These are phyloP conservation scores for Archips crataeganus DNA, from an alignment of 2,888 invertebrate genomes.

Conservation along the genomic window DNA sequence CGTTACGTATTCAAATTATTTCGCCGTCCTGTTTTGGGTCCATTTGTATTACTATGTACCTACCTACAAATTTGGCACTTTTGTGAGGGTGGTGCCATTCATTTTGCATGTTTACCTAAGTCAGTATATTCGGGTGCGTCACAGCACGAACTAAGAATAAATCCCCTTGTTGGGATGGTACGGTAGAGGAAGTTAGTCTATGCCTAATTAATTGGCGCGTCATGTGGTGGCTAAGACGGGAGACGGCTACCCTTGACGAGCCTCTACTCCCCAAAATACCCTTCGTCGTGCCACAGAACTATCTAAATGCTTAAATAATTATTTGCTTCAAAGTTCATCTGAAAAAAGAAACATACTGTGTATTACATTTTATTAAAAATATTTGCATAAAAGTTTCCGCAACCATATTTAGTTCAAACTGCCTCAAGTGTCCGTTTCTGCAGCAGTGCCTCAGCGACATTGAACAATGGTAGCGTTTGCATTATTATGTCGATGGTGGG, in stretches of 20 bases:
- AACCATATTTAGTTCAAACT: conserved; percentile 5
- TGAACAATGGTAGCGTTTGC: neutral
- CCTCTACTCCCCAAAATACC: conserved; percentile 68
- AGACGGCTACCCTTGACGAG: conserved; percentile 65
- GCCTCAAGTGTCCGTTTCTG: neutral
- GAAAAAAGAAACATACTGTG: neutral
- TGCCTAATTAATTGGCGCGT: conserved; percentile 75
- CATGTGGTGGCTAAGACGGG: conserved; percentile 61
- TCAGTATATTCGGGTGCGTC: conserved; percentile 36
- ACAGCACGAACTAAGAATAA: conserved; percentile 28
- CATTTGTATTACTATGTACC: conserved; percentile 71
- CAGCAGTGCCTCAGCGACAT: neutral
- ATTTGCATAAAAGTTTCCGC: neutral
- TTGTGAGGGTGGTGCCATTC: conserved; percentile 59
- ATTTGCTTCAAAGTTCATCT: neutral
- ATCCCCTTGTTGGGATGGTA: conserved; percentile 7
- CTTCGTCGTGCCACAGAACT: conserved; percentile 49
- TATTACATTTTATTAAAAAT: too few relatives aligned
- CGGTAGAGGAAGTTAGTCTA: conserved; percentile 46
- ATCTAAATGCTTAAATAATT: conserved; percentile 6
- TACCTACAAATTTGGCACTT: conserved; percentile 60
- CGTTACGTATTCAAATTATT: conserved; percentile 85
- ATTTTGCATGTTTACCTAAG: conserved; percentile 58
- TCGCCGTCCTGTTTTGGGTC: conserved; percentile 78
- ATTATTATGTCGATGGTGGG: conserved; percentile 2